Base-by-base conservation (phyloP, 2,888 invertebrate genomes). In the Microdon myrmicae region DNA sequence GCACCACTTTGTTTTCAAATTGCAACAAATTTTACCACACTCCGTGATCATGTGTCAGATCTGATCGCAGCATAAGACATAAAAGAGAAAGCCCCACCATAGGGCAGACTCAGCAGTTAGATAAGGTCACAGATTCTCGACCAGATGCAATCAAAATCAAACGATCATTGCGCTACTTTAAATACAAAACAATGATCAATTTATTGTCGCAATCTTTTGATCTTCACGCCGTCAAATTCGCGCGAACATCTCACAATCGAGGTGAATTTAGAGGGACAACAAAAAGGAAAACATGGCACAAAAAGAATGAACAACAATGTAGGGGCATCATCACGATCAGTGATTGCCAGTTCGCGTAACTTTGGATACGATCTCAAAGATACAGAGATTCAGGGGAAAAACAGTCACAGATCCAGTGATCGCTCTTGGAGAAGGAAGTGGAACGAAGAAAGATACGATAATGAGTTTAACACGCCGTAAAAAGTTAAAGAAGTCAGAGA, bases 91-190 rank as follows among this genome's bases (percentile, higher is more conserved):
- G 51, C 45, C 47, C 29, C 23, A 6, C 7, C 9, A 17, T 49
- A n/a, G n/a, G n/a, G n/a, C n/a, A n/a, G n/a, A n/a, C 38, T 5
- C 32, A 9, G 22, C 23, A 9, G 19, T 3, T 16, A 7, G 22
- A n/a, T 4, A 3, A 9, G n/a, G 8, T 20, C 2, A 48, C 32
- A 37, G n/a, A n/a, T n/a, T n/a, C n/a, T n/a, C n/a, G n/a, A n/a
- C n/a, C 29, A 51, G 51, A 56, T 64, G 56, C 64, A 64, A 64
- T 64, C 58, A 58, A 47, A 51, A 37, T 47, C 37, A 53, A 64
- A 58, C 58, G 58, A 64, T 64, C 58, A 58, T 53, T 64, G 58
- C 51, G 58, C 64, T 64, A 58, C 64, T 64, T 64, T 64, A 64
- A 58, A 64, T 64, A 64, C 58, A 51, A 64, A 64, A 53, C 58